Evolutionary conservation across 2,888 invertebrate species (phyloP).

Genomic region (Apotomis capreana): DNA sequence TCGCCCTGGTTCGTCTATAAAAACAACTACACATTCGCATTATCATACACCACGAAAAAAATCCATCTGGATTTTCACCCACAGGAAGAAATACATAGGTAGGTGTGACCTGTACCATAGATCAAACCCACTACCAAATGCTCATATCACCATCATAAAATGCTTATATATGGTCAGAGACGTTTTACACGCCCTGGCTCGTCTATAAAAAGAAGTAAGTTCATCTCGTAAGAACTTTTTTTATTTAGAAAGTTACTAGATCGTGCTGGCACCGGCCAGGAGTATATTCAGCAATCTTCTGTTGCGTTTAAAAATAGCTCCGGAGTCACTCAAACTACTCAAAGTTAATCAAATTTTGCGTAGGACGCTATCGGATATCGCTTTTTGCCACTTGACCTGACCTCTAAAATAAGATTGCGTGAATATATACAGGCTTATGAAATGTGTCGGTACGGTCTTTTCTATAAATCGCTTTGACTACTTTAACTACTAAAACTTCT

Average conservation of each 20-base stretch:
- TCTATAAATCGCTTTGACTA: no score
- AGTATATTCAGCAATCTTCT: background rate
- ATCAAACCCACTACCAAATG: no score
- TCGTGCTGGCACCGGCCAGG: background rate
- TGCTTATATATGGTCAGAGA: no score
- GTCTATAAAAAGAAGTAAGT: background rate
- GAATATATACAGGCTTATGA: no score
- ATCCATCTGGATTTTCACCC: no score
- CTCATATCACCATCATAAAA: no score
- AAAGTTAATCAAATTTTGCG: constrained; percentile 12
- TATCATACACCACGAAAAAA: no score
- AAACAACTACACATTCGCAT: background rate
- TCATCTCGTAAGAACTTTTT: background rate
- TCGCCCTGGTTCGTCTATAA: background rate
- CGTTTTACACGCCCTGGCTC: no score
- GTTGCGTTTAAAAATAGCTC: constrained; percentile 10
- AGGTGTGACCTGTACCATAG: no score
- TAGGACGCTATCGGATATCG: constrained; percentile 6
- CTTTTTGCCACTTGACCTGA: constrained; percentile 13
- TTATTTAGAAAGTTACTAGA: background rate
- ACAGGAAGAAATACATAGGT: no score
- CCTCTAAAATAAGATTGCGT: background rate
- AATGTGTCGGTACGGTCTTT: no score
- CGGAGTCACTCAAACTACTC: background rate
- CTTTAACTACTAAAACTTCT: no score